A percentile compares a stretch with the other conserved stretches of the same genome.
Evolutionary conservation across 1,140 invertebrate genomes (phyloP).

Genomic region (Bombus turneri): DNA sequence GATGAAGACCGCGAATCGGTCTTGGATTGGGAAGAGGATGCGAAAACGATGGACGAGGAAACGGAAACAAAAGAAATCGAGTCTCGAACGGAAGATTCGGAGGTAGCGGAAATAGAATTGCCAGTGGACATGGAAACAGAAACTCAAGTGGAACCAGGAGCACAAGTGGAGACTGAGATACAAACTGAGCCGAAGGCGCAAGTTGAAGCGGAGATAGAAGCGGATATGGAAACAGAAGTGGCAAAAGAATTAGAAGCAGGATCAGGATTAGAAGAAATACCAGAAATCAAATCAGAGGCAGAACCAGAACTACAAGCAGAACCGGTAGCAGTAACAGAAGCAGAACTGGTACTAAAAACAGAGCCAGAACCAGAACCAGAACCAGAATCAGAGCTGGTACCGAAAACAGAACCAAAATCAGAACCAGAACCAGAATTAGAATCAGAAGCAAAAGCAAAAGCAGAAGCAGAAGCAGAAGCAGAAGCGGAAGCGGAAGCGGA

Average conservation of each 20-base stretch:
- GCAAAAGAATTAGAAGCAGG: no score
- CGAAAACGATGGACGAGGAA: not conserved
- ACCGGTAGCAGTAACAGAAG: not conserved
- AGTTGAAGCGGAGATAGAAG: not conserved
- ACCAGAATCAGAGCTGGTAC: no score
- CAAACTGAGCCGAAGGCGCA: not conserved
- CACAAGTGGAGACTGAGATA: constrained; percentile 20
- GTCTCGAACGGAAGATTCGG: not conserved
- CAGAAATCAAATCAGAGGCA: not conserved
- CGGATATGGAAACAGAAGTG: not conserved
- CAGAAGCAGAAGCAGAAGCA: not conserved
- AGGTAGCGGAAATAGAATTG: not conserved
- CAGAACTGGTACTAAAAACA: not conserved
- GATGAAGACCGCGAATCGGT: not conserved
- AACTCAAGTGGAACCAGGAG: not conserved
- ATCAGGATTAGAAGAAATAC: not conserved
- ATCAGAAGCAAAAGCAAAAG: not conserved
- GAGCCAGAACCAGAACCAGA: not conserved
- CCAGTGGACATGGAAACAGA: constrained; percentile 8
- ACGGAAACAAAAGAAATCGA: not conserved
- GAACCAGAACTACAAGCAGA: not conserved
- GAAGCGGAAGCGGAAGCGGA: not conserved
- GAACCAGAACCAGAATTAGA: not conserved
- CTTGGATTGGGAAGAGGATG: not conserved
- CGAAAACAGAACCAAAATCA: not conserved